A percentile compares a stretch with the other conserved stretches of the same genome.
Conservation (phyloP, 2,113 vertebrate genomes). For the Cromileptes altivelis region DNA sequence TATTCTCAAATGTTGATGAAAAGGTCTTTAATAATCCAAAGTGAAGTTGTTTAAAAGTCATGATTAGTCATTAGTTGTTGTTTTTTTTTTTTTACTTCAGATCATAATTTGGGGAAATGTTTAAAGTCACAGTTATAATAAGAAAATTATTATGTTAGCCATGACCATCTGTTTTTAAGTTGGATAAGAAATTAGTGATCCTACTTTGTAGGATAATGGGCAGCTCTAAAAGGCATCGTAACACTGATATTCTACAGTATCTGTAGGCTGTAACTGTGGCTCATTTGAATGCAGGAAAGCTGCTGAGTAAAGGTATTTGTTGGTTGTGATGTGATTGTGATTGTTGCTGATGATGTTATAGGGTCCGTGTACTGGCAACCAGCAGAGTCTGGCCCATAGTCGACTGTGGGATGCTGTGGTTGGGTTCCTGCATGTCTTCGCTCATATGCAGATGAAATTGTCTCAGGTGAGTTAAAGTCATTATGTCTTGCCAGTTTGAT, state of each 20-base stretch:
- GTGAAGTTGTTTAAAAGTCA: background rate
- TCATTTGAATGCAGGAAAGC: background rate
- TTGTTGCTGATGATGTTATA: slow-evolving; percentile 55
- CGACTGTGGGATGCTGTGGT: slow-evolving; percentile 98
- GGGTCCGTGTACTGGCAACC: slow-evolving; percentile 97
- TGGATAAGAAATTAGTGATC: background rate
- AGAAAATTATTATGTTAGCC: background rate
- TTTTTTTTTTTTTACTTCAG: background rate
- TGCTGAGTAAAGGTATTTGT: background rate
- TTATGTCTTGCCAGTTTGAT: background rate
- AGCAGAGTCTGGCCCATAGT: slow-evolving; percentile 97
- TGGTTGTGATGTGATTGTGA: background rate
- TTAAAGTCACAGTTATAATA: background rate
- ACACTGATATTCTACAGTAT: background rate
- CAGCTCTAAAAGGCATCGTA: background rate
- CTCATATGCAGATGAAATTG: slow-evolving; percentile 99
- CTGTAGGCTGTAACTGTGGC: background rate
- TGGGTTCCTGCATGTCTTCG: slow-evolving; percentile 97
- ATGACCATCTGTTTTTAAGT: background rate
- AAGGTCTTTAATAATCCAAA: slow-evolving; percentile 1
- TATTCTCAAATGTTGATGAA: background rate
- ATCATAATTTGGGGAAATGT: background rate
- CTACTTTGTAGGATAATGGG: background rate
- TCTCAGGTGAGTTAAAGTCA: slow-evolving; percentile 88
- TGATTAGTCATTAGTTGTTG: background rate